Evolutionary conservation across 2,113 vertebrate species (phyloP).

Genomic region (Telmatochromis sp.): DNA sequence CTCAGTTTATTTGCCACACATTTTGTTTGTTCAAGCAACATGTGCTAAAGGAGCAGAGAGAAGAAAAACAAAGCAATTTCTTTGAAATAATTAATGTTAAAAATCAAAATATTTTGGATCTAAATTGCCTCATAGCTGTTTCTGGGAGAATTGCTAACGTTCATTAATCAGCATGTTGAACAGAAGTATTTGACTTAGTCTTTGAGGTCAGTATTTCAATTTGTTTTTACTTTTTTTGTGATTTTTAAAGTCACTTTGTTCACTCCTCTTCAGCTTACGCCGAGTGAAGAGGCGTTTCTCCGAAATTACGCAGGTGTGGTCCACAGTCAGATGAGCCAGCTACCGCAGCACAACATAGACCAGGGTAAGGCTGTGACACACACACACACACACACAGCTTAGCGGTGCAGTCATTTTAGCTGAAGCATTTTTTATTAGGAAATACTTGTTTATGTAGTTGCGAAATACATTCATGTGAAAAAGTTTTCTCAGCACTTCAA

Average conservation of each 20-base stretch:
- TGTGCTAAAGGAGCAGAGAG: background rate
- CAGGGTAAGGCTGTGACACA: conserved; percentile 77
- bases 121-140: background rate
- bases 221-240: background rate
- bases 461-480: background rate
- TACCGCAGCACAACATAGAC: conserved; percentile 96
- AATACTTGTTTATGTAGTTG: background rate
- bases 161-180: background rate
- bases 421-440: background rate
- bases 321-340: conserved; percentile 95
- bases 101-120: background rate
- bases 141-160: background rate
- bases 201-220: background rate
- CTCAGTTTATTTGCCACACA: background rate
- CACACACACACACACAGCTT: background rate
- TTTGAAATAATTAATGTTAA: background rate
- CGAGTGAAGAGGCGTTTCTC: conserved; percentile 94
- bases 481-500: background rate
- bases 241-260: background rate
- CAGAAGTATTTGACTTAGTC: background rate
- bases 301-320: conserved; percentile 92
- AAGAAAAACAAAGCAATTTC: background rate
- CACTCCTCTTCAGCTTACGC: conserved; percentile 77
- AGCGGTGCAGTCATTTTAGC: background rate
- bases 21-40: rapidly evolving